Conservation (phyloP, 2,888 invertebrate genomes). For the Sthenelais limicola region DNA sequence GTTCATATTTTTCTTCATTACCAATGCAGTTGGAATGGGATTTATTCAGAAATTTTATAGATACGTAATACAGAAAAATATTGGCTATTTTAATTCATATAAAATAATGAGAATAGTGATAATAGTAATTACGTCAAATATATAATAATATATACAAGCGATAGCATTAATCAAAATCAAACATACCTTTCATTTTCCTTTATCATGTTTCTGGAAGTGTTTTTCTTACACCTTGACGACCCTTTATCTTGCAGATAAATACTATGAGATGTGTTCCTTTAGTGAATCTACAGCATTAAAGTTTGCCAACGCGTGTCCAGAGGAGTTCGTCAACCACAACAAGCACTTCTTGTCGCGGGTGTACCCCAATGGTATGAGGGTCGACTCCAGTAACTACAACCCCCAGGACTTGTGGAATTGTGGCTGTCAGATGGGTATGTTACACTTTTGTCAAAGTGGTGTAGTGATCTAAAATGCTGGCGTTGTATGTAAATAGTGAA, state of each 20-base stretch:
- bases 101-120: not conserved
- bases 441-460: too few relatives aligned
- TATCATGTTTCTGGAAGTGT: too few relatives aligned
- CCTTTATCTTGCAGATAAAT: constrained; percentile 65
- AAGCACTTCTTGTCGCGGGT: constrained; percentile 74
- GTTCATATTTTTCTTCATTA: too few relatives aligned
- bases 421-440: constrained; percentile 76
- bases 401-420: constrained; percentile 77
- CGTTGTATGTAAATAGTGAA: too few relatives aligned
- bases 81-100: not conserved
- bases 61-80: not conserved
- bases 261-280: constrained; percentile 75
- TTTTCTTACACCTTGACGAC: too few relatives aligned
- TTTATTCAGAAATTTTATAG: too few relatives aligned
- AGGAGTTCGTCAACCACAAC: constrained; percentile 75
- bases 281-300: constrained; percentile 74
- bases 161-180: too few relatives aligned
- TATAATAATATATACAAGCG: too few relatives aligned
- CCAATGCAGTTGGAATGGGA: too few relatives aligned
- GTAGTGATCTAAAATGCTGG: too few relatives aligned
- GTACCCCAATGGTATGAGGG: constrained; percentile 75
- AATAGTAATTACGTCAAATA: not conserved
- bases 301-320: constrained; percentile 71
- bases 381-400: constrained; percentile 76
- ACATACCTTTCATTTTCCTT: too few relatives aligned